A percentile compares a stretch with the other conserved stretches of the same genome.
Evolutionary conservation across 1,140 invertebrate genomes (phyloP).

Genomic region (Matsumurasca onukii): DNA sequence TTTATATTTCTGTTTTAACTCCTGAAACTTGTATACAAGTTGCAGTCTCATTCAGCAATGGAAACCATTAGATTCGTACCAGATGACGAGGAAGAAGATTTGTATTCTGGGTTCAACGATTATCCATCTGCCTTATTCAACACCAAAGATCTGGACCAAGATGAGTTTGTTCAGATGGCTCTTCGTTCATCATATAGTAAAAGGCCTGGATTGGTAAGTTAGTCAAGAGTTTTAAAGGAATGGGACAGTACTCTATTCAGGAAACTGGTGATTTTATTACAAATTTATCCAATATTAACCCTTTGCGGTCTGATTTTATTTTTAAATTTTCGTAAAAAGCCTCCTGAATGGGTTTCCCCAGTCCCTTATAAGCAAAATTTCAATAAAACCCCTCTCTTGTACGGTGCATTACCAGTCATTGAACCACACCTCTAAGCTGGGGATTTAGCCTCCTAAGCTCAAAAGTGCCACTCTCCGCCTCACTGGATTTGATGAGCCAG

Average conservation of each 20-base stretch:
- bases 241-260: not conserved
- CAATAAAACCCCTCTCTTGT: too few relatives aligned
- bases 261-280: too few relatives aligned
- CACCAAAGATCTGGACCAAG: constrained; percentile 64
- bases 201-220: constrained; percentile 53
- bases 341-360: too few relatives aligned
- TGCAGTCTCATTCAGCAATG: constrained; percentile 10
- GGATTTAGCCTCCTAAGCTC: too few relatives aligned
- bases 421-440: too few relatives aligned
- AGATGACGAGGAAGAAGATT: constrained; percentile 51
- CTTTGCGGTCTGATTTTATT: constrained; percentile 32
- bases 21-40: too few relatives aligned
- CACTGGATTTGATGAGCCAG: too few relatives aligned
- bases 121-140: constrained; percentile 60
- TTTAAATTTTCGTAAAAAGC: too few relatives aligned
- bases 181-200: constrained; percentile 61
- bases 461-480: too few relatives aligned
- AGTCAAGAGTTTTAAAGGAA: not conserved
- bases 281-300: not conserved
- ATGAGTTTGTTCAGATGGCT: constrained; percentile 64
- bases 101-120: constrained; percentile 69
- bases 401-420: too few relatives aligned
- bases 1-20: not conserved
- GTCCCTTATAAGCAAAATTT: too few relatives aligned
- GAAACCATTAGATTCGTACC: constrained; percentile 22